Conservation (phyloP, 2,113 vertebrate species). For the Barbus barbus region DNA sequence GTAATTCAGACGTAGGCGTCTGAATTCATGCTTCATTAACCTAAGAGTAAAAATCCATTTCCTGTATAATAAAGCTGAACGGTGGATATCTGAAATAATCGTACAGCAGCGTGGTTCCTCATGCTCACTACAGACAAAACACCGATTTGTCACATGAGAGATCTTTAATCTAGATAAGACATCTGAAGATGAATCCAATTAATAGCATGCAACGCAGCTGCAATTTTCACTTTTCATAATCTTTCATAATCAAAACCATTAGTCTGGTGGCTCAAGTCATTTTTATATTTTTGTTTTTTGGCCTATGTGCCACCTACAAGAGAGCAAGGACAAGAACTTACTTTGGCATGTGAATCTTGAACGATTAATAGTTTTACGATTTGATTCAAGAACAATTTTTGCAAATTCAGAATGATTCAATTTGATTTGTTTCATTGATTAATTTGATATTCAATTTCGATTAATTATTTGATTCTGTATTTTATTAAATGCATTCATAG, state of each 20-base stretch:
- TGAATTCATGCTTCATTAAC: conserved; percentile 67
- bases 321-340: background rate
- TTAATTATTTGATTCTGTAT: no score
- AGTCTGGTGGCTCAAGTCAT: background rate
- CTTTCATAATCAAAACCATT: no score
- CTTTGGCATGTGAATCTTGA: background rate
- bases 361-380: background rate
- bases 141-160: conserved; percentile 31
- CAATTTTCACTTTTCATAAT: no score
- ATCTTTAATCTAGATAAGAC: conserved; percentile 24
- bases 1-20: conserved; percentile 61
- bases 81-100: conserved; percentile 39
- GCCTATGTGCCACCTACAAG: background rate
- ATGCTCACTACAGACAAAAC: conserved; percentile 19
- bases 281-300: background rate
- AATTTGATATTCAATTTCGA: no score
- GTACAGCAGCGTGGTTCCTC: no score
- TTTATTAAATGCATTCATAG: no score
- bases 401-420: no score
- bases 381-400: background rate
- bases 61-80: conserved; percentile 36
- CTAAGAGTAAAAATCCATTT: conserved; percentile 63
- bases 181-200: conserved; percentile 1
- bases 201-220: background rate
- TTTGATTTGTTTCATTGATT: background rate